Conservation (phyloP, 2,797 vertebrate genomes). For the Melanogrammus aeglefinus region DNA sequence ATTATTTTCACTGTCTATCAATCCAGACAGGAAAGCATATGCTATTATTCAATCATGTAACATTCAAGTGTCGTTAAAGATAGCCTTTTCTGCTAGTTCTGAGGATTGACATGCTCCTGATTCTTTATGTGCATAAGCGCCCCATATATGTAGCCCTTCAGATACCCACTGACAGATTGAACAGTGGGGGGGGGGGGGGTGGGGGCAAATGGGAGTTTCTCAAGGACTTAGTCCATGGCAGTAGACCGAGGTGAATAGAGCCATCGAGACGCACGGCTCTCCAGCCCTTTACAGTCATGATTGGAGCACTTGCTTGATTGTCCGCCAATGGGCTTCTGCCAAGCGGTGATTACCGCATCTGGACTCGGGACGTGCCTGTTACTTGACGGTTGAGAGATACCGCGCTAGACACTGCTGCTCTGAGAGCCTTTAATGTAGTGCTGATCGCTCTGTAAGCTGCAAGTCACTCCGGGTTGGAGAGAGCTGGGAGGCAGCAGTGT, state of each 20-base stretch:
- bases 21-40: not conserved
- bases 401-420: not conserved
- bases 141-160: not conserved
- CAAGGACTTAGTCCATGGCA: not conserved
- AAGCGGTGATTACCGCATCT: not conserved
- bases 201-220: not conserved
- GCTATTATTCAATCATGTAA: not conserved
- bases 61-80: not conserved
- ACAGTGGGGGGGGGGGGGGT: too few relatives aligned
- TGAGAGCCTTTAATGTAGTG: not conserved
- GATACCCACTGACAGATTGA: not conserved
- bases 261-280: not conserved
- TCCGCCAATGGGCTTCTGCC: not conserved
- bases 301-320: not conserved
- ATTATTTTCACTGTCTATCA: not conserved
- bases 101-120: too few relatives aligned
- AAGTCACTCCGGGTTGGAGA: not conserved
- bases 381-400: not conserved
- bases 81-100: not conserved
- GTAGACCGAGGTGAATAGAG: not conserved
- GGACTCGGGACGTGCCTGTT: not conserved
- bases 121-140: not conserved
- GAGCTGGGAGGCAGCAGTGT: not conserved
- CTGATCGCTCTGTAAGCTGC: not conserved
- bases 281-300: not conserved